Percentiles rank a stretch among this genome's conserved stretches.
These are phyloP conservation scores for Euclidia mi DNA, from an alignment of 2,888 invertebrate genomes.

Conservation along the genomic window DNA sequence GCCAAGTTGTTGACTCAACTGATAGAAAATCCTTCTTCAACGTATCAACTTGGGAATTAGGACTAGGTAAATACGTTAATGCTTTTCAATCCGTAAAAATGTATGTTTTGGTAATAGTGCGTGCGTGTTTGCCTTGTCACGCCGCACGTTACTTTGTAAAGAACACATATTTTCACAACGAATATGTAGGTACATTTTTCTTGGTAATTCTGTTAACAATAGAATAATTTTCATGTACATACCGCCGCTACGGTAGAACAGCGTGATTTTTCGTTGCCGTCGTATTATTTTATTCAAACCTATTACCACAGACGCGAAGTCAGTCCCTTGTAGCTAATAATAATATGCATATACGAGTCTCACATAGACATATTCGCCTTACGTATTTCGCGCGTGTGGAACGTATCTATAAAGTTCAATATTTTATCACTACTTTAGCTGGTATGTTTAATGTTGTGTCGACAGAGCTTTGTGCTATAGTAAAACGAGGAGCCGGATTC, in stretches of 20 bases:
- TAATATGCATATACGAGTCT: constrained; percentile 13
- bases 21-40: constrained; percentile 9
- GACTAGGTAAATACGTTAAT: background rate
- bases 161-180: constrained; percentile 31
- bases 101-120: no score
- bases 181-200: background rate
- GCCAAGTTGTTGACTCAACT: constrained; percentile 11
- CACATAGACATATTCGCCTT: background rate
- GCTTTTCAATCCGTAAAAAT: background rate
- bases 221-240: constrained; percentile 13
- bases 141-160: constrained; percentile 1
- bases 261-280: background rate
- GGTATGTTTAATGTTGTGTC: constrained; percentile 58
- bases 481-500: constrained; percentile 38
- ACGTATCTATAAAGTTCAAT: constrained; percentile 5
- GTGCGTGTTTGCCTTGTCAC: background rate
- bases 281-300: constrained; percentile 32
- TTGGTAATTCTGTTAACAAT: constrained; percentile 27
- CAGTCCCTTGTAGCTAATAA: constrained; percentile 7
- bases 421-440: constrained; percentile 14
- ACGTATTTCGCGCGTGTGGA: background rate
- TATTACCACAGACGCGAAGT: constrained; percentile 8
- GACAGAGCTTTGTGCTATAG: constrained; percentile 53
- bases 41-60: background rate
- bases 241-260: constrained; percentile 5